These are phyloP conservation scores for Tylochromis polylepis DNA, from an alignment of 2,113 vertebrate species.

Conservation along the genomic window DNA sequence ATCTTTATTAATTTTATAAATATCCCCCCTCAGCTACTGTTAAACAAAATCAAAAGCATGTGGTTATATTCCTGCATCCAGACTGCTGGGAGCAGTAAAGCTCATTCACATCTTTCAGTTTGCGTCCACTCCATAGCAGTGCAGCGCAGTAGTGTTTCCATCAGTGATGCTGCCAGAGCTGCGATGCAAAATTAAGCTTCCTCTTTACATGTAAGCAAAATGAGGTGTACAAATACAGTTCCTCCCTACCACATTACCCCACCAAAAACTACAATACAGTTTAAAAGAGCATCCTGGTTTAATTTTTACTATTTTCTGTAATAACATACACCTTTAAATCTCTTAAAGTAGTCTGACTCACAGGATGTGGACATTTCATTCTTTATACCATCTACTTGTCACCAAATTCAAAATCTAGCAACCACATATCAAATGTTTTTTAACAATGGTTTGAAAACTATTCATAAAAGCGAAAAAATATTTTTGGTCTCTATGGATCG, in stretches of 20 bases:
- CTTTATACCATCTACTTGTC: neutral
- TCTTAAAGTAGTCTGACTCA: neutral
- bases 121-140: neutral
- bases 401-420: neutral
- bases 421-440: neutral
- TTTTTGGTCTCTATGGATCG: neutral
- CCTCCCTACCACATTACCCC: neutral
- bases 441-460: neutral
- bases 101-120: neutral
- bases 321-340: neutral
- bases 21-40: neutral
- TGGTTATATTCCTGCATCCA: neutral
- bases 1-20: constrained; percentile 17
- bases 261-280: neutral
- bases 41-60: constrained; percentile 2
- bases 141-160: neutral
- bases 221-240: neutral
- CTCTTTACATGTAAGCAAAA: neutral
- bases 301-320: neutral
- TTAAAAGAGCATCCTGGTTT: neutral
- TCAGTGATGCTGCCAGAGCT: neutral
- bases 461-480: neutral
- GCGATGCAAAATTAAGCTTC: neutral
- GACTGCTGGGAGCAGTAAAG: neutral
- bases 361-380: neutral